These are phyloP conservation scores for Syrista parreyssii DNA, from an alignment of 2,888 invertebrate species.

Conservation along the genomic window DNA sequence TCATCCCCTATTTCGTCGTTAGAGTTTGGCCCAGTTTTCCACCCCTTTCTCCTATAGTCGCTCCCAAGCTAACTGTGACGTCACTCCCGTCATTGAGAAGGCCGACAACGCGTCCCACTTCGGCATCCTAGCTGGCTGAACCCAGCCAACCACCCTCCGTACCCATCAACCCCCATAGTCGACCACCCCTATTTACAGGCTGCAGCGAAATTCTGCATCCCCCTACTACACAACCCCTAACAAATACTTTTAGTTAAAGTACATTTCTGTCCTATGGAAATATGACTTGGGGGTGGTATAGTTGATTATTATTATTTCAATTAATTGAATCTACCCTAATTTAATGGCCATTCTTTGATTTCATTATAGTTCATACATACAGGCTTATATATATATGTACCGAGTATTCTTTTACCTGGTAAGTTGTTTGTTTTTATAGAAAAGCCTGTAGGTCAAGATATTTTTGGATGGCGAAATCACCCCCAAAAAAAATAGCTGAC, in stretches of 20 bases:
- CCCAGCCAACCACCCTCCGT: conserved; percentile 23
- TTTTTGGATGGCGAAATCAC: neutral
- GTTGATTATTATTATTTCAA: neutral
- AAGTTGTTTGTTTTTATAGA: neutral
- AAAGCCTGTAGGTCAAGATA: neutral
- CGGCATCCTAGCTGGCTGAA: conserved; percentile 41
- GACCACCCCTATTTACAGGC: conserved; percentile 24
- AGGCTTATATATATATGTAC: neutral
- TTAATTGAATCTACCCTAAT: conserved; percentile 29
- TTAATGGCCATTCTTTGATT: conserved; percentile 32
- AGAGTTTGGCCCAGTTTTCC: conserved; percentile 55
- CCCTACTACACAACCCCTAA: neutral
- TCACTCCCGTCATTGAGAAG: conserved; percentile 62
- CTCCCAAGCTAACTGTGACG: conserved; percentile 42
- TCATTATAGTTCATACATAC: conserved; percentile 22
- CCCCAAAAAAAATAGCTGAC: neutral
- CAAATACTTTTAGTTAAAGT: neutral
- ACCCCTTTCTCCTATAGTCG: conserved; percentile 32
- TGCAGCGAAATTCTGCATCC: neutral
- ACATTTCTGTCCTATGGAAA: neutral
- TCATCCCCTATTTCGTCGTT: conserved; percentile 22
- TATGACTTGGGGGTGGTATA: neutral
- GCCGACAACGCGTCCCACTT: conserved; percentile 58
- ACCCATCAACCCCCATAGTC: conserved; percentile 18
- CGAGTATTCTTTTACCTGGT: neutral